These are phyloP conservation scores for Vanessa cardui DNA, from an alignment of 2,888 invertebrate species.

Conservation along the genomic window DNA sequence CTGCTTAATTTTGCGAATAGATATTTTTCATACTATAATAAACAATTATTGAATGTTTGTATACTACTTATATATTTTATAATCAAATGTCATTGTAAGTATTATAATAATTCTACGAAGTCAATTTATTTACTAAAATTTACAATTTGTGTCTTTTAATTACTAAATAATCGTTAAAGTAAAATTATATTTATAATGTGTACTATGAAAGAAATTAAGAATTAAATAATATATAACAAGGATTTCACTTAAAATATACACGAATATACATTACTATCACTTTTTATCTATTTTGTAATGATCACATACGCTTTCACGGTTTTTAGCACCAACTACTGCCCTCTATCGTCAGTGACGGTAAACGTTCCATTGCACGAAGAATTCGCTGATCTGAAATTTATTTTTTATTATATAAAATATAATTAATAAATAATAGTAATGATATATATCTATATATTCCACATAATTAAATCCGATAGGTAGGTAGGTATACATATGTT, in stretches of 20 bases:
- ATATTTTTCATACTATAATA: no score
- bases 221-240: no score
- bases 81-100: no score
- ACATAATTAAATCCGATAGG: neutral
- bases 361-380: conserved; percentile 72
- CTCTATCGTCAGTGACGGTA: conserved; percentile 70
- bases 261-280: conserved; percentile 20
- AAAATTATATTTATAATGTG: no score
- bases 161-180: no score
- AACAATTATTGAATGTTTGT: neutral
- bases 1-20: no score
- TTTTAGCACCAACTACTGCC: conserved; percentile 53
- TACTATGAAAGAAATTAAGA: no score
- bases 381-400: conserved; percentile 44
- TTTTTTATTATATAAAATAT: neutral
- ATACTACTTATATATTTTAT: neutral
- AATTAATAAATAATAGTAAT: neutral
- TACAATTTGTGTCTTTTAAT: no score
- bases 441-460: neutral
- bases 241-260: neutral
- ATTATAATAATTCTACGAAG: no score
- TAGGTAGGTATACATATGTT: neutral
- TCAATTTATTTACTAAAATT: no score
- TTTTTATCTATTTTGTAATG: conserved; percentile 9
- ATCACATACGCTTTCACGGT: neutral